Evolutionary conservation across 2,797 vertebrate species (phyloP), one percentile per base, ranked within the genome.

Genomic region (Diplodus sargus): DNA sequence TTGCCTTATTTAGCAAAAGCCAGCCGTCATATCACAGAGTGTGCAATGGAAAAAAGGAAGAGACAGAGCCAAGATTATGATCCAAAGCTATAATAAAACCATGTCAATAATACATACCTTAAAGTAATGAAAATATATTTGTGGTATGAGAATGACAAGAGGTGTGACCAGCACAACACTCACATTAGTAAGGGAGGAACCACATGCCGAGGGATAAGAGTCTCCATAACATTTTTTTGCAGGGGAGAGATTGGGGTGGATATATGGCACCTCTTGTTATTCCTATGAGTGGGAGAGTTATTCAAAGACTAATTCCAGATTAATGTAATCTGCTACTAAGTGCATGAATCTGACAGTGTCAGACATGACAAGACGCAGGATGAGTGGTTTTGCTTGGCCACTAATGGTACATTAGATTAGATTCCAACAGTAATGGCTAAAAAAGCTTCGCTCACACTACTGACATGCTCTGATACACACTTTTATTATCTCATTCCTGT

Each of bases 1-100:
- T 92, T 90, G 72, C 90, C 89, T 91, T 91, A 91, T 93, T 93
- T 89, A 90, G 92, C 84, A 85, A 91, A 84, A 89, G 79, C 45
- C 79, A 74, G 84, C 53, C 85, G 79, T 84, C 87, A 84, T 71
- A 85, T 87, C 67, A 66, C 74, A 84, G 73, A 76, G 70, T 12
- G 49, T 78, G 78, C 69, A 45, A 78, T 20, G 72, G 30, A 39
- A 82, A 80, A 81, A 71, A 61, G 25, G 61, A 20, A 48, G 58
- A 22, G 76, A 82, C 74, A 67, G 10, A 75, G 79, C 72, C 69
- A 79, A 87, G 88, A 93, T 87, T 84, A 64, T 66, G 61, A 84
- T 83, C 67, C 66, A 47, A 70, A 78, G 22, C 71, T 77, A 85
- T 83, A 64, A 64, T 78, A 89, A 86, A 88, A 86, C 62, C 65